Percentiles rank a stretch among this genome's conserved stretches.
Evolutionary conservation across 2,797 vertebrate species (phyloP).

Genomic region (Cryptoprocta ferox): DNA sequence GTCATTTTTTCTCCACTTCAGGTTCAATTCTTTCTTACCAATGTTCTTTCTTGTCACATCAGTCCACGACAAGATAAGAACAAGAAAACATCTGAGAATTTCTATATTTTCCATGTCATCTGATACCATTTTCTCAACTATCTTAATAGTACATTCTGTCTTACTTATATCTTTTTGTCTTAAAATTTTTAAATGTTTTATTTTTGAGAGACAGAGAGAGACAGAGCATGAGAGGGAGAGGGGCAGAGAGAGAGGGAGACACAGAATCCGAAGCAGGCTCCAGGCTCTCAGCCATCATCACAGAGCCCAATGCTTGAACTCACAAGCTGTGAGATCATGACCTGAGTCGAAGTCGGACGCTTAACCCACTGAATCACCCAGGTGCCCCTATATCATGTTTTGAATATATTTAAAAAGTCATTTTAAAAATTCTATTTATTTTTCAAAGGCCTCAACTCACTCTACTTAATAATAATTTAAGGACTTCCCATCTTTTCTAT

Average conservation of each 20-base stretch:
- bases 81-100: neutral
- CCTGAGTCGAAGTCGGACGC: too few relatives aligned
- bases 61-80: neutral
- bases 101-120: neutral
- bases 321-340: neutral
- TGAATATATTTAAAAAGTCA: neutral
- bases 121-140: neutral
- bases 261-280: too few relatives aligned
- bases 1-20: neutral
- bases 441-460: neutral
- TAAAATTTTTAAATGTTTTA: too few relatives aligned
- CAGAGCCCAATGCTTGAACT: too few relatives aligned
- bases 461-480: constrained; percentile 21
- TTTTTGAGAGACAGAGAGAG: too few relatives aligned
- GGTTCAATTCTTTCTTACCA: neutral
- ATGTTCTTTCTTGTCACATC: neutral
- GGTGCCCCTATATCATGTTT: neutral
- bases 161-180: too few relatives aligned
- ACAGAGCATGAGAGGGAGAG: too few relatives aligned
- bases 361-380: too few relatives aligned
- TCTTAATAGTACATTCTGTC: neutral
- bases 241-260: too few relatives aligned
- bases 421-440: constrained; percentile 38
- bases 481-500: neutral
- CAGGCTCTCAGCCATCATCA: too few relatives aligned